phyloP scores from a whole-genome alignment of 2,888 invertebrate species.

The Limenitis arthemis region DNA sequence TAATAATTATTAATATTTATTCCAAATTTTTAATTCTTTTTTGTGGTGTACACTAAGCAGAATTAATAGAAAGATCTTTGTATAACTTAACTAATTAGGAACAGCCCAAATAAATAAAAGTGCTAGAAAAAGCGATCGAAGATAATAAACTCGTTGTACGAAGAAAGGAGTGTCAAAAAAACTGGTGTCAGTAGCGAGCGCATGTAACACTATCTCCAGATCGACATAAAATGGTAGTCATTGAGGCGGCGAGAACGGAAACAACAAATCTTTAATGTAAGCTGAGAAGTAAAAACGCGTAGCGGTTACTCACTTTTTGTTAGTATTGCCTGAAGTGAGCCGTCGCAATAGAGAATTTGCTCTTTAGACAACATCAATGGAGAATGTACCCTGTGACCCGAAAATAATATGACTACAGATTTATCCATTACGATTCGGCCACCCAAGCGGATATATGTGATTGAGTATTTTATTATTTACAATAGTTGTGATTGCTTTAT shows the following conservation, averaged over 20 bases:
- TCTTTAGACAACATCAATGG: conserved; percentile 41
- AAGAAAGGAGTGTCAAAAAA: conserved; percentile 65
- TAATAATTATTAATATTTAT: neutral
- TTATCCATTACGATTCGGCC: conserved; percentile 45
- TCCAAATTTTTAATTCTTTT: too few species aligned
- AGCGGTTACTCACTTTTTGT: conserved; percentile 59
- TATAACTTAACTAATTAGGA: conserved; percentile 30
- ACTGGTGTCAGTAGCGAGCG: conserved; percentile 65
- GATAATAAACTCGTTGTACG: conserved; percentile 64
- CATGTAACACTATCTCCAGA: conserved; percentile 69
- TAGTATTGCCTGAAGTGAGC: conserved; percentile 31
- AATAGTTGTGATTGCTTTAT: conserved; percentile 53
- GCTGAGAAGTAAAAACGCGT: conserved; percentile 45
- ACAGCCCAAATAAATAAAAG: conserved; percentile 37
- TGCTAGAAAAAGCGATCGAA: conserved; percentile 45
- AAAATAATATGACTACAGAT: conserved; percentile 41
- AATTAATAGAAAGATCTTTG: too few species aligned
- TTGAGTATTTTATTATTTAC: conserved; percentile 35
- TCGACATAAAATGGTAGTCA: conserved; percentile 71
- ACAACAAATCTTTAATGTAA: conserved; percentile 65
- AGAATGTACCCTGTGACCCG: conserved; percentile 58
- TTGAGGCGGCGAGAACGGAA: conserved; percentile 67
- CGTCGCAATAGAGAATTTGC: conserved; percentile 51
- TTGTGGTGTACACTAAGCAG: too few species aligned
- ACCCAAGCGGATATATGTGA: conserved; percentile 43